Percentiles rank a stretch among this genome's conserved stretches.
Conservation (phyloP, 2,113 vertebrate genomes). For the Actenoides lindsayi region DNA sequence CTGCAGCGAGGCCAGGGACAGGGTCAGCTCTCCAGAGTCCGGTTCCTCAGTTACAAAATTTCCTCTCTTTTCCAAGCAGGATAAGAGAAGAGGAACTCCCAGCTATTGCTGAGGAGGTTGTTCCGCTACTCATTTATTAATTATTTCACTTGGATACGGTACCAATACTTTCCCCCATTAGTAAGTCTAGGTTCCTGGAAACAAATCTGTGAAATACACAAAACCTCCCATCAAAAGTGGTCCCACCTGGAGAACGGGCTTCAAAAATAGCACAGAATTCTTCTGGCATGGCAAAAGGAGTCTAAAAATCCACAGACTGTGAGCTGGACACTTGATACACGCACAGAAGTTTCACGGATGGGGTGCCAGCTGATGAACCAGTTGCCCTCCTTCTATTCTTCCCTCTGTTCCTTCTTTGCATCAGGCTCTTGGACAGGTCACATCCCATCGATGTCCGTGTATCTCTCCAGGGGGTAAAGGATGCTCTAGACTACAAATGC, state of each 20-base stretch:
- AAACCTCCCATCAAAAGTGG: background rate
- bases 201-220: background rate
- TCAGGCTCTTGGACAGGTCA: background rate
- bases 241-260: background rate
- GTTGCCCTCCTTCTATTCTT: background rate
- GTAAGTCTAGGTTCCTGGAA: background rate
- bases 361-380: background rate
- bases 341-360: fast-evolving
- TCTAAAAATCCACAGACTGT: background rate
- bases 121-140: background rate
- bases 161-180: background rate
- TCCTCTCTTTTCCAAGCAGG: background rate
- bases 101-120: background rate
- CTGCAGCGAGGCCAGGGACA: background rate
- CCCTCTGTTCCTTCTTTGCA: background rate
- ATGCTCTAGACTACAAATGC: background rate
- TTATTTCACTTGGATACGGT: background rate
- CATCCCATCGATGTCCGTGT: fast-evolving
- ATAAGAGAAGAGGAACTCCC: background rate
- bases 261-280: background rate
- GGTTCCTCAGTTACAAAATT: background rate
- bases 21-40: background rate
- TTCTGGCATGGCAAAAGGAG: background rate
- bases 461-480: background rate
- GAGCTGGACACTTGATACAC: background rate